These are phyloP conservation scores for Bubo scandiacus DNA, from an alignment of 2,113 vertebrate genomes.

Conservation along the genomic window DNA sequence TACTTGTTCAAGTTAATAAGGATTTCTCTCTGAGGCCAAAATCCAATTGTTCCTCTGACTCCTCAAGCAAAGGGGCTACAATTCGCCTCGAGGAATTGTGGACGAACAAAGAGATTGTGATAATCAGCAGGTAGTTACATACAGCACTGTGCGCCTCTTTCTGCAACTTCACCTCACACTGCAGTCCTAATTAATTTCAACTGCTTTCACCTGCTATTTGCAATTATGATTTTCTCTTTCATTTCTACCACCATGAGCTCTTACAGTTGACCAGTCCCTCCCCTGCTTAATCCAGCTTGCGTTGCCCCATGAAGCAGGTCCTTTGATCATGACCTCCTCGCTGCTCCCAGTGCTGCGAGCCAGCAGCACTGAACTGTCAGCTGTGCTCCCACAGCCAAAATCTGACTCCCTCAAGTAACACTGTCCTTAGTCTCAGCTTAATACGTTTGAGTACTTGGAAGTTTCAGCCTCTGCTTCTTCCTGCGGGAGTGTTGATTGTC, in stretches of 20 bases:
- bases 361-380: neutral
- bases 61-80: neutral
- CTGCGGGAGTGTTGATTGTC: neutral
- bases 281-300: neutral
- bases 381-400: neutral
- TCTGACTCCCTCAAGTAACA: neutral
- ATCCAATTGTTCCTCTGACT: neutral
- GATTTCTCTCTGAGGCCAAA: constrained; percentile 4
- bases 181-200: constrained; percentile 10
- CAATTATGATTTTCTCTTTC: neutral
- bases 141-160: neutral
- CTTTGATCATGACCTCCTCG: fast-evolving
- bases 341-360: neutral
- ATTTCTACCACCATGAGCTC: neutral
- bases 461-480: neutral
- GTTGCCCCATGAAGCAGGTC: neutral
- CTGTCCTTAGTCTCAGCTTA: fast-evolving
- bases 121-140: neutral
- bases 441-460: neutral
- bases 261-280: neutral
- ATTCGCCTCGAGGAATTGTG: neutral
- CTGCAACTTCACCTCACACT: neutral
- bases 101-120: neutral
- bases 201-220: neutral
- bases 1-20: neutral